Evolutionary conservation across 2,113 vertebrate genomes (phyloP).

Genomic region (Aegithalos caudatus): DNA sequence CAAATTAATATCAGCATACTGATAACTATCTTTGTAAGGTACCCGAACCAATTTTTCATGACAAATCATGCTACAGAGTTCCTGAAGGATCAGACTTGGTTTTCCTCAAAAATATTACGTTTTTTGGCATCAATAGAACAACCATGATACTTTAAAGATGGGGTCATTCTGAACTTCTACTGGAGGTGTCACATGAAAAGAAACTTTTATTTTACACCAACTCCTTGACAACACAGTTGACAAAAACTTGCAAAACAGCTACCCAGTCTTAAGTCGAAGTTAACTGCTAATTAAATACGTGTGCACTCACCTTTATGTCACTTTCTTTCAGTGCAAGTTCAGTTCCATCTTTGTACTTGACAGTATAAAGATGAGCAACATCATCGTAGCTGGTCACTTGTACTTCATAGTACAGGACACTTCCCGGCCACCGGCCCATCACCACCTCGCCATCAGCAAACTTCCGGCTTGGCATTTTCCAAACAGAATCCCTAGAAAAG

Average conservation of each 20-base stretch:
- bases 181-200: background rate
- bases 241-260: background rate
- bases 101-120: background rate
- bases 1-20: background rate
- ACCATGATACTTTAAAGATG: fast-evolving
- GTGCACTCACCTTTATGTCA: constrained; percentile 85
- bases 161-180: background rate
- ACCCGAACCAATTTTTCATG: background rate
- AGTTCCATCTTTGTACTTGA: constrained; percentile 96
- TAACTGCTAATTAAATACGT: background rate
- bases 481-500: constrained; percentile 11
- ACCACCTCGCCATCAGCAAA: constrained; percentile 87
- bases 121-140: background rate
- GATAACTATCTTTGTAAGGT: background rate
- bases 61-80: background rate
- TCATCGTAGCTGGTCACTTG: constrained; percentile 80
- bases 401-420: constrained; percentile 91
- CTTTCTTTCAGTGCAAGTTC: constrained; percentile 88
- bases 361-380: constrained; percentile 83
- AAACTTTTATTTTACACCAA: background rate
- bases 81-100: background rate
- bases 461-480: constrained; percentile 82
- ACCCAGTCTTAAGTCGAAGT: background rate
- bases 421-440: constrained; percentile 96
- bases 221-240: background rate